Conservation (phyloP, 2,113 vertebrate genomes). For the Gambusia affinis region DNA sequence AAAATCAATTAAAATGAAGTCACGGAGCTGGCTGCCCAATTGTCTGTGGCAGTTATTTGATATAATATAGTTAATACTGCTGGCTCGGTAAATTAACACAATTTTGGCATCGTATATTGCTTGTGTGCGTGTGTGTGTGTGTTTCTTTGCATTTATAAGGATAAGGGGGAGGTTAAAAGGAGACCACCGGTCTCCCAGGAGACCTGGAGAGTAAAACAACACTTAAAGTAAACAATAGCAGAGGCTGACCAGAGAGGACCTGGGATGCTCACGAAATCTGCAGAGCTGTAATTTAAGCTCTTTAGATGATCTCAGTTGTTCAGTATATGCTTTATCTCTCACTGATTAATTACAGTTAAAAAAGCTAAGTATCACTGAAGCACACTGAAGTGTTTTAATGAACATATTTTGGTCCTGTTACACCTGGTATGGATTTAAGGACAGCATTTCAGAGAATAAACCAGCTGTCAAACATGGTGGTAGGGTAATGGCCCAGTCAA, state of each 20-base stretch:
- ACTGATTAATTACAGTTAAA: conserved; percentile 2
- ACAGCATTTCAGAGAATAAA: too few relatives aligned
- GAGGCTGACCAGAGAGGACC: conserved; percentile 70
- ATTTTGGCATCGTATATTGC: conserved; percentile 84
- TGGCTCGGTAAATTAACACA: conserved; percentile 94
- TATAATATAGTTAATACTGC: conserved; percentile 93
- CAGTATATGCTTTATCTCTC: neutral
- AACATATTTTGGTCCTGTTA: neutral
- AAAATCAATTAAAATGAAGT: conserved; percentile 99
- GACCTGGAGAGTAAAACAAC: conserved; percentile 75
- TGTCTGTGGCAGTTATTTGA: conserved; percentile 96
- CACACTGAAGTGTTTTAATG: conserved; percentile 9
- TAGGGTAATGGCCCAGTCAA: too few relatives aligned
- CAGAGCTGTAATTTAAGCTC: conserved; percentile 52
- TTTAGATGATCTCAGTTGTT: conserved; percentile 17
- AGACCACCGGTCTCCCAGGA: conserved; percentile 67
- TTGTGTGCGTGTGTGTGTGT: conserved; percentile 36
- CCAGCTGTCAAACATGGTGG: too few relatives aligned
- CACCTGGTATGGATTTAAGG: too few relatives aligned
- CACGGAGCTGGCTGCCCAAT: conserved; percentile 86
- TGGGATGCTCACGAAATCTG: conserved; percentile 48
- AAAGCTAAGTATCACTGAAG: neutral
- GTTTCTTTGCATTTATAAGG: conserved; percentile 24
- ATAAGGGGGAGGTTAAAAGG: conserved; percentile 42
- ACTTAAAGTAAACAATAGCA: conserved; percentile 77